A percentile compares a stretch with the other conserved stretches of the same genome.
Conservation (phyloP, 2,797 vertebrate genomes). For the Eurystomus glaucurus region DNA sequence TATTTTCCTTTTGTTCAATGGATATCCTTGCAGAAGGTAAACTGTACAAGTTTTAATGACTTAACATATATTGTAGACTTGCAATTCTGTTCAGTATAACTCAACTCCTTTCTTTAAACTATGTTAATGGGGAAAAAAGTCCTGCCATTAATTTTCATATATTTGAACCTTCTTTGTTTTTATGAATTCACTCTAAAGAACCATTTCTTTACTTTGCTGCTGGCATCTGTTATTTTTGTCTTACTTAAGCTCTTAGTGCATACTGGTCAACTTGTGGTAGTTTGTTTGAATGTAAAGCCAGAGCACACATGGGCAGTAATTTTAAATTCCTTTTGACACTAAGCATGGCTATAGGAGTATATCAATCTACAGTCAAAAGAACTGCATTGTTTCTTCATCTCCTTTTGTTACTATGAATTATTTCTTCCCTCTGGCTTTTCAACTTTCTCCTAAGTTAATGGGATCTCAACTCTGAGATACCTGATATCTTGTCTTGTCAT, state of each 20-base stretch:
- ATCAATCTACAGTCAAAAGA: slow-evolving; percentile 53
- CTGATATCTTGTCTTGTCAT: slow-evolving; percentile 88
- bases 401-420: slow-evolving; percentile 79
- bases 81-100: background rate
- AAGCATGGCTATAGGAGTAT: slow-evolving; percentile 19
- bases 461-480: slow-evolving; percentile 82
- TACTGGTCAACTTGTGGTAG: background rate
- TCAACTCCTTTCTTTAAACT: background rate
- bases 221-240: background rate
- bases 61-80: background rate
- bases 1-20: background rate
- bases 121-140: background rate
- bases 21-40: background rate
- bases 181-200: background rate
- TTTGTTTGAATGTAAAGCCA: background rate
- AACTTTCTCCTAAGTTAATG: slow-evolving; percentile 84
- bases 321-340: slow-evolving; percentile 45
- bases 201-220: background rate
- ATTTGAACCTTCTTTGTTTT: background rate
- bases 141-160: background rate
- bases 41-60: background rate
- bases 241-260: background rate
- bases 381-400: slow-evolving; percentile 26
- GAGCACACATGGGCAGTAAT: background rate
- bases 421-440: slow-evolving; percentile 86